Conservation (phyloP, 2,797 vertebrate species). For the Diplodus puntazzo region DNA sequence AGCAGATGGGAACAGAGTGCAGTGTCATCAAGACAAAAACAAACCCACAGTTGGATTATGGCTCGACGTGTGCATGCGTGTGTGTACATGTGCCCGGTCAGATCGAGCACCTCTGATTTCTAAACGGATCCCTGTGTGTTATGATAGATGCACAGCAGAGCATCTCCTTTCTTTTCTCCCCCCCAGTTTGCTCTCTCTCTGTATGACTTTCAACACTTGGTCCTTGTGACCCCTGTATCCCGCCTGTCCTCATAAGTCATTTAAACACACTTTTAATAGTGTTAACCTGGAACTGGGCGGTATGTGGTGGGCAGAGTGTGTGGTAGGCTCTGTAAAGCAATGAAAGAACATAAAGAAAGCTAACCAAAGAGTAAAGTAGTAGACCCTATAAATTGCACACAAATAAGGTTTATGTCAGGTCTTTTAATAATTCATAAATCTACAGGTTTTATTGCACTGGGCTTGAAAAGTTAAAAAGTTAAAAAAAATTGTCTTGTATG, state of each 20-base stretch:
- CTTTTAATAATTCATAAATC: not conserved
- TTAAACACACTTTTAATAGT: slow-evolving; percentile 81
- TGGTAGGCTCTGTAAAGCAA: slow-evolving; percentile 20
- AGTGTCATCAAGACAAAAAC: slow-evolving; percentile 72
- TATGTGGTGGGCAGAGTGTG: slow-evolving; percentile 34
- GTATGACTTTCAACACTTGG: slow-evolving; percentile 54
- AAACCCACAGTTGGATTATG: slow-evolving; percentile 67
- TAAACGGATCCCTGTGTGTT: slow-evolving; percentile 45
- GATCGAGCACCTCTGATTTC: slow-evolving; percentile 36
- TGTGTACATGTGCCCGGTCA: slow-evolving; percentile 25
- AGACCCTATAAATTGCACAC: not conserved
- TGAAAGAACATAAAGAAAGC: not conserved
- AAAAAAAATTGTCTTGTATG: not conserved
- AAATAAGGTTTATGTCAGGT: not conserved
- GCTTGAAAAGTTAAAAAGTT: not conserved
- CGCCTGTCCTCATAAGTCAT: slow-evolving; percentile 78
- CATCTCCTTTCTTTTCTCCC: not conserved
- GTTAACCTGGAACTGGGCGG: slow-evolving; percentile 60
- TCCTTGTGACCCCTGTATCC: slow-evolving; percentile 63
- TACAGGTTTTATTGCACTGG: not conserved
- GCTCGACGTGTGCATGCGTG: slow-evolving; percentile 14
- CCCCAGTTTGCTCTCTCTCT: slow-evolving; percentile 20
- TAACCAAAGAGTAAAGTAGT: not conserved
- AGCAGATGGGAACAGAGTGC: slow-evolving; percentile 73
- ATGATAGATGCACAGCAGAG: slow-evolving; percentile 20